phyloP scores from a whole-genome alignment of 2,797 vertebrate genomes.

The Chelidonichthys spinosus region DNA sequence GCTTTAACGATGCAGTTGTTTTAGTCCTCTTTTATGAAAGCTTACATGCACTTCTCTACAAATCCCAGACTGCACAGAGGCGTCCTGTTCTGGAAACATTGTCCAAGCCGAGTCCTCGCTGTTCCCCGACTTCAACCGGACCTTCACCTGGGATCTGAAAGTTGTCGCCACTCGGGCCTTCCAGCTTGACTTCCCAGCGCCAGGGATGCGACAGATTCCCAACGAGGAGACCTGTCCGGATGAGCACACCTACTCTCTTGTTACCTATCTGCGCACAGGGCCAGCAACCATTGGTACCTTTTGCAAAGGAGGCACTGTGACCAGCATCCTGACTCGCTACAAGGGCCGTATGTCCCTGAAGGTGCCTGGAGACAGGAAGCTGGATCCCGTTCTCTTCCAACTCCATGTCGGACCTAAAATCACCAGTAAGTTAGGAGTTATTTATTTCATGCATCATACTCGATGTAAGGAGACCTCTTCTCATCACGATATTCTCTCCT shows the following conservation, averaged over 20 bases:
- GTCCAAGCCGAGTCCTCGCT: constrained; percentile 77
- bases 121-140: constrained; percentile 87
- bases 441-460: neutral
- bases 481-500: neutral
- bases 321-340: constrained; percentile 63
- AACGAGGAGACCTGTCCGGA: constrained; percentile 83
- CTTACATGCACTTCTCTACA: neutral
- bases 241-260: constrained; percentile 82
- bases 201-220: constrained; percentile 88
- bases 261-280: constrained; percentile 66
- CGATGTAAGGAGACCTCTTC: neutral
- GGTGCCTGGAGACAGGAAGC: constrained; percentile 64
- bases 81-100: constrained; percentile 79
- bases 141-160: constrained; percentile 89
- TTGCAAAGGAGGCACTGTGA: constrained; percentile 80
- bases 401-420: constrained; percentile 67
- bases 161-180: constrained; percentile 58
- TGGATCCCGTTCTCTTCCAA: constrained; percentile 71
- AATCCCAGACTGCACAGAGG: constrained; percentile 74
- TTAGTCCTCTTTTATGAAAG: neutral
- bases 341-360: constrained; percentile 72
- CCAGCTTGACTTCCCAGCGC: constrained; percentile 86
- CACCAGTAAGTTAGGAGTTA: constrained; percentile 65
- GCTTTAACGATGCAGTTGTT: neutral
- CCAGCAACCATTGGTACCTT: constrained; percentile 72